Evolutionary conservation across 2,888 invertebrate species (phyloP), one percentile per base, ranked within the genome.

Genomic region (Stenchaetothrips biformis): DNA sequence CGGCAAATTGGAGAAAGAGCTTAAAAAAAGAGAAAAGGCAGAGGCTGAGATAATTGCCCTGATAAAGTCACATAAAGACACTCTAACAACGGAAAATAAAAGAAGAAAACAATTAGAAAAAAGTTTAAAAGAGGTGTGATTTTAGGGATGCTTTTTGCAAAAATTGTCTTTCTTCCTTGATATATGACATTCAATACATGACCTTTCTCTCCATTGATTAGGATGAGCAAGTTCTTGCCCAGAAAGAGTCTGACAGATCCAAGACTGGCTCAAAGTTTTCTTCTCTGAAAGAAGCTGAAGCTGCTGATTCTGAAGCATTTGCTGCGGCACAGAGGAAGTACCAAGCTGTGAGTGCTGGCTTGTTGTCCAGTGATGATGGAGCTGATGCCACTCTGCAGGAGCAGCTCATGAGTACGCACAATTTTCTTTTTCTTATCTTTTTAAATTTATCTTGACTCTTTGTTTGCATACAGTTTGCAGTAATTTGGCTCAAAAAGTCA

Each of bases 301-400:
- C 90, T 80, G 85, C 86, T 0, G 93, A 95, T 85, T 89, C 89
- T 18, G 91, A 91, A 80, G 92, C 92, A 0, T 90, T 95, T 83
- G 88, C 89, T 11, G 89, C 89, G 59, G 95, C 97, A 0, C 94
- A 96, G 87, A 91, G 91, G 82, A 91, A 91, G 83, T 94, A 93
- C 85, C 93, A 98, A 85, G 96, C 96, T 27, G 91, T 97, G 74
- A 94, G 92, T 85, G 90, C 94, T 53, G 98, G 98, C 13, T 89
- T 94, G 84, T 90, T 93, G 74, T 92, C 94, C 80, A 93, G 92
- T 83, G 94, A 92, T 25, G 91, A 92, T 82, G 95, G 95, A 0
- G 90, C 92, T 84, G 92, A 94, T 8, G 93, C 94, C 59, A 94
- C 97, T 0, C 88, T 98, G 80, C 95, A 95, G 85, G 95, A 96